Evolutionary conservation across 2,888 invertebrate species (phyloP), one percentile per base, ranked within the genome.

Genomic region (Euplexia lucipara): DNA sequence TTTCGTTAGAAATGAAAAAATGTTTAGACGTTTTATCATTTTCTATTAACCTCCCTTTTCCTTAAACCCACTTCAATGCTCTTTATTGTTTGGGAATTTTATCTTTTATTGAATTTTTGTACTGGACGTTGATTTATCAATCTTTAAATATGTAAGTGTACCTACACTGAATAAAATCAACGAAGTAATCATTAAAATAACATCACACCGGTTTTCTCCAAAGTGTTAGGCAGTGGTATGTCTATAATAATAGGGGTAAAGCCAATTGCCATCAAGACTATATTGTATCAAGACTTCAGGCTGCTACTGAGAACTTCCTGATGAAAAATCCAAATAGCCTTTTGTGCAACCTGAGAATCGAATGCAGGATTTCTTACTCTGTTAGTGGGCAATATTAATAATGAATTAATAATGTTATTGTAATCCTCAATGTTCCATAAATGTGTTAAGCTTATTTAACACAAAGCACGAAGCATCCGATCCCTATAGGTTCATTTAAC

Each of bases 371-470:
- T 5, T 26, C 26, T 3, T 26, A 3, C 26, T 3, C 26, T n/a
- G 5, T 26, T 26, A 26, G 26, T 26, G n/a, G n/a, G n/a, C n/a
- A n/a, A n/a, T 26, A 5, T 26, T 3, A 26, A 26, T 26, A 26
- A 26, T 26, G 26, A 26, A 26, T 3, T 26, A 26, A 26, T 26
- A n/a, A n/a, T n/a, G n/a, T n/a, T 26, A 26, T 44, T 20, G 10
- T 53, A 44, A 48, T 37, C n/a, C 41, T 37, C 22, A 39, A 22
- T 35, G 30, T 7, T n/a, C n/a, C n/a, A n/a, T n/a, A n/a, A 42
- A 49, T 44, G 71, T 41, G 51, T 66, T 12, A 59, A 22, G 35
- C 42, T 41, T 48, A 12, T 49, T 64, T 37, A 37, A 49, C 14
- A 65, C 45, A 56, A 48, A 39, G 12, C 30, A 51, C 42, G 39